Base-by-base conservation (phyloP, 2,797 vertebrate species). In the Lagodon rhomboides region DNA sequence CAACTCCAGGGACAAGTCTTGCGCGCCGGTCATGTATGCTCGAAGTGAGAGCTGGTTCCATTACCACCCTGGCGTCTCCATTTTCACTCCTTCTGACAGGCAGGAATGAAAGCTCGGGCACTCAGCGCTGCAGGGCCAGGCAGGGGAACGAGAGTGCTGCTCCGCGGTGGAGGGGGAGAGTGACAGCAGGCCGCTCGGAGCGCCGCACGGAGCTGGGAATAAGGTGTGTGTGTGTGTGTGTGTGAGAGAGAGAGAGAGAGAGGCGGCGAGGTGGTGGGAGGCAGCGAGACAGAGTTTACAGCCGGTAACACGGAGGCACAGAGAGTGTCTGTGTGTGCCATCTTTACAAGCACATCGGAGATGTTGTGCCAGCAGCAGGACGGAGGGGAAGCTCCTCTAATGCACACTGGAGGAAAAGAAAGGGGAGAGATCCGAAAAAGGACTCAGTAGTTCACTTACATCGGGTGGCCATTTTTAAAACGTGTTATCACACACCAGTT, bases 11-110 rank as follows among this genome's bases (percentile, higher is more conserved):
- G 60, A 77, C 15, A 75, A 75, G 71, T 51, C 41, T 46, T 25
- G 47, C 77, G 54, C 77, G 9, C 59, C 55, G 68, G 78, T 73
- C 79, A 69, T 80, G 83, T 79, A 56, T 67, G 75, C 72, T 82
- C 11, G 44, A 77, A 88, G 79, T 73, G 55, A 84, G 84, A 68
- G 86, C 56, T 62, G 51, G 75, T 82, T 87, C 88, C 87, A 88
- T 91, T 92, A 88, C 87, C 75, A 77, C 67, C 80, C 62, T 6
- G 56, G 69, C 51, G 23, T 82, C 82, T 87, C 87, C 68, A 60
- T 82, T 85, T 79, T 80, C 83, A 80, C 82, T 72, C 65, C 71
- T 46, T 85, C 77, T 85, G 89, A 90, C 89, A 89, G 83, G 75
- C 79, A 65, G 83, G 51, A 87, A 87, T 82, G 85, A 90, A 87